A percentile compares a stretch with the other conserved stretches of the same genome.
Conservation (phyloP, 2,888 invertebrate species). For the Orchesella flavescens region DNA sequence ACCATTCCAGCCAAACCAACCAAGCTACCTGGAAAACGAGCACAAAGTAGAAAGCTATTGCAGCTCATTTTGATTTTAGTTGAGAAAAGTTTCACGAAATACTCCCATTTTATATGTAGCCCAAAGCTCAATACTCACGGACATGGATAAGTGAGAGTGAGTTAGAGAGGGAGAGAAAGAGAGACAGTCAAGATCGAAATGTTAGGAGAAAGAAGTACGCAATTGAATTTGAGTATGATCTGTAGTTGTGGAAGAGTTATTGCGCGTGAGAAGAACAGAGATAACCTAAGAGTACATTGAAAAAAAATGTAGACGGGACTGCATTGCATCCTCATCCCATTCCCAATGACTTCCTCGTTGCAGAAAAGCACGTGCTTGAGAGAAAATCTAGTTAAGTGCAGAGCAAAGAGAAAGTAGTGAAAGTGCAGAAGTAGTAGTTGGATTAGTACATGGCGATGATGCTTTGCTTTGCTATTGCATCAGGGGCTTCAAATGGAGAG, state of each 20-base stretch:
- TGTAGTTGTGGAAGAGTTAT: slow-evolving; percentile 17
- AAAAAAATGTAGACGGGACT: slow-evolving; percentile 3
- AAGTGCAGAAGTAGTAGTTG: neutral
- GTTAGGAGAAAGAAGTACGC: slow-evolving; percentile 31
- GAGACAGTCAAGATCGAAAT: neutral
- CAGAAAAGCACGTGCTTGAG: slow-evolving; percentile 37
- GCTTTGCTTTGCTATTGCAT: neutral
- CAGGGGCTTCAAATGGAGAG: neutral
- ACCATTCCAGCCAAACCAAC: slow-evolving; percentile 32
- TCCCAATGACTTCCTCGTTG: neutral
- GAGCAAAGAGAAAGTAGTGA: neutral
- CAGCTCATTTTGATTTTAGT: slow-evolving; percentile 46
- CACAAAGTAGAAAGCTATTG: slow-evolving; percentile 9
- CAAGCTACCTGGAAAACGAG: slow-evolving; percentile 9
- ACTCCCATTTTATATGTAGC: neutral
- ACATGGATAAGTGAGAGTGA: neutral
- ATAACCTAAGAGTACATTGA: neutral
- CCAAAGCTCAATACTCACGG: neutral
- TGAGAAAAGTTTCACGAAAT: neutral
- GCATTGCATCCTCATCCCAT: neutral
- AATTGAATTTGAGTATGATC: slow-evolving; percentile 45
- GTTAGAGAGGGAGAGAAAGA: too few species aligned
- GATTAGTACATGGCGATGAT: neutral
- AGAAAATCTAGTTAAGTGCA: neutral
- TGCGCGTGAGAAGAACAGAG: slow-evolving; percentile 17